Evolutionary conservation across 2,888 invertebrate genomes (phyloP), one percentile per base, ranked within the genome.

Genomic region (Hermaeophaga mercurialis): DNA sequence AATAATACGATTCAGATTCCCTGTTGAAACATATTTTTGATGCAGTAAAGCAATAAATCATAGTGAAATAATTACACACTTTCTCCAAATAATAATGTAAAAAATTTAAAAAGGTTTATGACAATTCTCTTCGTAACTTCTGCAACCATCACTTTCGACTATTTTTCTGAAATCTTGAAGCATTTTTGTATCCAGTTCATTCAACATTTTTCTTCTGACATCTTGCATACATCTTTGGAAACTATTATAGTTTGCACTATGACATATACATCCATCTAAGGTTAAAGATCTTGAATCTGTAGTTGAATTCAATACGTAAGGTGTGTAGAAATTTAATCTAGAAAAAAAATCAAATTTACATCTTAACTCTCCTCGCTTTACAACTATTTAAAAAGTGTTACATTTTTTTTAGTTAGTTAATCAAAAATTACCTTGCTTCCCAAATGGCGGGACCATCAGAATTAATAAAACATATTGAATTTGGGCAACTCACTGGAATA

Each of bases 401-500:
- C n/a, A n/a, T n/a, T n/a, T n/a, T n/a, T n/a, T n/a, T n/a, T n/a
- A n/a, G n/a, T n/a, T n/a, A n/a, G n/a, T n/a, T 43, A 26, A 6
- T 19, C 1, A 6, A 38, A 14, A 22, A 14, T 43, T 52, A 61
- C 61, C 61, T 61, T 9, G 58, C 49, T 2, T 61, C 59, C 63
- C 63, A 63, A 39, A 63, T 56, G 18, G 58, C 50, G 9, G 39
- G 24, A 1, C 62, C 62, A 6, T 59, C 44, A 1, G 59, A 38
- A 18, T 62, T 59, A 6, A 62, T 19, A 1, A 41, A 11, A 44
- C 62, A 62, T 4, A 19, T 15, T 8, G 6, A 14, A 1, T 17
- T 36, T 2, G 34, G 53, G 31, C 57, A 57, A 8, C 15, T 36
- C 2, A 28, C 34, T 17, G 44, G 2, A 2, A 38, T 34, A 47